A percentile compares a stretch with the other conserved stretches of the same genome.
These are phyloP conservation scores for Acinonyx jubatus DNA, from an alignment of 2,113 vertebrate species.

Conservation along the genomic window DNA sequence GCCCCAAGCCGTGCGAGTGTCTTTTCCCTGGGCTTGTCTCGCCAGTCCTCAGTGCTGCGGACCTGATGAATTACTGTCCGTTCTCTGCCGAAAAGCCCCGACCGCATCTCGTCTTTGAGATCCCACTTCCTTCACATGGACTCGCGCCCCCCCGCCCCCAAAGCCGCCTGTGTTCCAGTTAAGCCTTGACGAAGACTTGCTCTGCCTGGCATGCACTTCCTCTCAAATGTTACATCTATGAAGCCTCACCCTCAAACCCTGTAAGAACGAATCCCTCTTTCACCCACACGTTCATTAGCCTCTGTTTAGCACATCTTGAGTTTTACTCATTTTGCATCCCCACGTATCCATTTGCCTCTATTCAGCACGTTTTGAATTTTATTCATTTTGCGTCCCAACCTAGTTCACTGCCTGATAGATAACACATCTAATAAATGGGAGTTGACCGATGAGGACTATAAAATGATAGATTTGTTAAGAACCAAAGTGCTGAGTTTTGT, in stretches of 20 bases:
- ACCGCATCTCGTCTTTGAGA: not conserved
- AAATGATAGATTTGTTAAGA: constrained; percentile 45
- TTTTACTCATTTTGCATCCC: constrained; percentile 39
- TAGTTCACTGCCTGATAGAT: constrained; percentile 3
- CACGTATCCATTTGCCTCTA: not conserved
- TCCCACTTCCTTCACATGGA: not conserved
- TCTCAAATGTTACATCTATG: constrained; percentile 51
- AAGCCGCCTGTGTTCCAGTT: constrained; percentile 9
- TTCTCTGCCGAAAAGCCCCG: not conserved
- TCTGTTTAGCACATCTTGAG: constrained; percentile 27
- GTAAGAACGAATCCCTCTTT: constrained; percentile 44
- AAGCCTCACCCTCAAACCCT: constrained; percentile 51
- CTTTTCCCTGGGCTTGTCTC: not conserved
- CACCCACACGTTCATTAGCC: not conserved
- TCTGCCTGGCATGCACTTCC: constrained; percentile 34
- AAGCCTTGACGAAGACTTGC: not conserved
- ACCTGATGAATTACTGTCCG: not conserved
- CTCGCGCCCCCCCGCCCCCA: not conserved
- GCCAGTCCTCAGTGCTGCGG: not conserved
- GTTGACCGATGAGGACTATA: constrained; percentile 37
- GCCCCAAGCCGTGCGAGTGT: not conserved
- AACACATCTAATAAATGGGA: constrained; percentile 35
- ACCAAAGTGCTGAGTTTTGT: constrained; percentile 15
- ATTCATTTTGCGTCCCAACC: constrained; percentile 26
- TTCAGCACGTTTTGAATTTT: constrained; percentile 31